Evolutionary conservation across 2,797 vertebrate genomes (phyloP).

Genomic region (Enteromius trimaculatus): DNA sequence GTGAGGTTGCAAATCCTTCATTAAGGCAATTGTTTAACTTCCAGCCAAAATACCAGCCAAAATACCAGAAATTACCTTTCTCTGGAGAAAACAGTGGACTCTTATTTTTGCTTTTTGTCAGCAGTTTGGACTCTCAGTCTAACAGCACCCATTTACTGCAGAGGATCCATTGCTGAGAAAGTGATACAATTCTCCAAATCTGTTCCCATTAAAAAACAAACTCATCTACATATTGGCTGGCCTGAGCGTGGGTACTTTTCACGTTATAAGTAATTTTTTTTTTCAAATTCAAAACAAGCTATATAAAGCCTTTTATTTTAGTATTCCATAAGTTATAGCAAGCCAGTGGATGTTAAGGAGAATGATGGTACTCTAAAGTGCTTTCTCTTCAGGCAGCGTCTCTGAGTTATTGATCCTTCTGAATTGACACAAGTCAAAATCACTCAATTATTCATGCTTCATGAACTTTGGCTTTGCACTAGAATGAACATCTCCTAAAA

Average conservation of each 20-base stretch:
- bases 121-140: neutral
- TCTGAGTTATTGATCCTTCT: conserved; percentile 25
- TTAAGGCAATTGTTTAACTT: neutral
- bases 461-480: conserved; percentile 25
- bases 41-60: too few relatives aligned
- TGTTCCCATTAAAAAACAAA: neutral
- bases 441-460: conserved; percentile 40
- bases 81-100: neutral
- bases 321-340: neutral
- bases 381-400: neutral
- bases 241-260: neutral
- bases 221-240: neutral
- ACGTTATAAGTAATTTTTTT: neutral
- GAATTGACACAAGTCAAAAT: conserved; percentile 5
- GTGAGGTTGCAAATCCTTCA: neutral
- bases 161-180: neutral
- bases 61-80: neutral
- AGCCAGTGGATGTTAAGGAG: neutral
- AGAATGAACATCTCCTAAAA: neutral
- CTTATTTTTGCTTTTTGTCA: neutral
- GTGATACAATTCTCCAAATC: neutral
- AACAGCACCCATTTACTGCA: neutral
- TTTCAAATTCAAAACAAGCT: neutral
- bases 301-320: neutral
- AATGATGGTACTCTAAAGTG: neutral